phyloP scores from a whole-genome alignment of 2,113 vertebrate species.

The Oncorhynchus tshawytscha region DNA sequence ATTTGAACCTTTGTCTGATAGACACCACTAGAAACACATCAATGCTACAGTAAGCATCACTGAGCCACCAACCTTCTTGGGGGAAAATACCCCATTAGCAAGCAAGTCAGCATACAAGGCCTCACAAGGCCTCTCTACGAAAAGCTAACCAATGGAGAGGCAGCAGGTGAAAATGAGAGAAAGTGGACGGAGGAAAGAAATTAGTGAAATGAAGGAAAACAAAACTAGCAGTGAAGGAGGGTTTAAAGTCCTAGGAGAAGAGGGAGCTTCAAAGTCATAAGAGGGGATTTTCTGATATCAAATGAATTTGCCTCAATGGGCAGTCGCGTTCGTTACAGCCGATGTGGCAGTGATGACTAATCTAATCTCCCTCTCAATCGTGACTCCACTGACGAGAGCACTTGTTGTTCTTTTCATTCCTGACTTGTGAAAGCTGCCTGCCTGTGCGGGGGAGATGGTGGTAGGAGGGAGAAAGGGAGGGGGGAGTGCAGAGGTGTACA shows the following conservation, averaged over 20 bases:
- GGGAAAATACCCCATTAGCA: conserved; percentile 86
- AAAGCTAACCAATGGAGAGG: conserved; percentile 77
- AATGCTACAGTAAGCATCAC: conserved; percentile 12
- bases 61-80: conserved; percentile 85
- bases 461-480: background rate
- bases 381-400: conserved; percentile 15
- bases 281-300: background rate
- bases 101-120: conserved; percentile 84
- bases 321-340: background rate
- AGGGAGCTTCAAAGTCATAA: conserved; percentile 9
- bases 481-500: background rate
- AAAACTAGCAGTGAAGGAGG: conserved; percentile 8
- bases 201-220: conserved; percentile 27
- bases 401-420: conserved; percentile 11
- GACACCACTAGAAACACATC: conserved; percentile 7
- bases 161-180: conserved; percentile 53
- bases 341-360: background rate
- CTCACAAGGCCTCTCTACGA: conserved; percentile 85
- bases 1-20: no score
- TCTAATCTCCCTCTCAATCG: background rate
- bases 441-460: conserved; percentile 10
- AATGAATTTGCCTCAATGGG: background rate
- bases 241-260: conserved; percentile 11
- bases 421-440: background rate
- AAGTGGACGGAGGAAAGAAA: conserved; percentile 41